Evolutionary conservation across 2,888 invertebrate species (phyloP).

Genomic region (Incurvaria masculella): DNA sequence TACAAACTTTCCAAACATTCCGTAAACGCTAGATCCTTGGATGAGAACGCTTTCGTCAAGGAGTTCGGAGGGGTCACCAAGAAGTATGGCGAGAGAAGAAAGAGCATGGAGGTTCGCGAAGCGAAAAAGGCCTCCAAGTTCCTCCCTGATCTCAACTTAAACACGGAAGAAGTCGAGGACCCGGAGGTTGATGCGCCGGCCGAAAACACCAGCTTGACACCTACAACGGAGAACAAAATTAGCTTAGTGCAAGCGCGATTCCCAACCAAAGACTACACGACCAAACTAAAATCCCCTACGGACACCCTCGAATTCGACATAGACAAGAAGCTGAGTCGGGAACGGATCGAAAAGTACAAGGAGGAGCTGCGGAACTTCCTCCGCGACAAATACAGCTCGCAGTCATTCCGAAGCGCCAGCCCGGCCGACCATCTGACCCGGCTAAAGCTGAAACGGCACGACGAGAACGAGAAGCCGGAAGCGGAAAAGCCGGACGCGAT

Average conservation of each 20-base stretch:
- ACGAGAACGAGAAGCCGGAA: slow-evolving; percentile 10
- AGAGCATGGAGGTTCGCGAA: slow-evolving; percentile 61
- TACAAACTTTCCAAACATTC: slow-evolving; percentile 58
- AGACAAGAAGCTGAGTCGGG: slow-evolving; percentile 65
- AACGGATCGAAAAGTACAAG: slow-evolving; percentile 87
- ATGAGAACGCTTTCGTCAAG: slow-evolving; percentile 70
- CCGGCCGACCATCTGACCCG: slow-evolving; percentile 48
- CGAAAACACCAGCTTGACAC: slow-evolving; percentile 44
- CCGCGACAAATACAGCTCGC: slow-evolving; percentile 82
- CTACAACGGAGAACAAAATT: slow-evolving; percentile 61
- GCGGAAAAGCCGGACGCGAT: slow-evolving; percentile 18
- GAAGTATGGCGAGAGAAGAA: slow-evolving; percentile 41
- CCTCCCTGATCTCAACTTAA: slow-evolving; percentile 42
- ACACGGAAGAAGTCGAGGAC: slow-evolving; percentile 29
- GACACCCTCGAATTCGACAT: slow-evolving; percentile 34
- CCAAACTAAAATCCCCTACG: slow-evolving; percentile 34
- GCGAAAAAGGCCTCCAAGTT: slow-evolving; percentile 58
- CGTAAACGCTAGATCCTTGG: slow-evolving; percentile 64
- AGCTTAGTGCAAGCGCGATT: slow-evolving; percentile 52
- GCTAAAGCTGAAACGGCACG: slow-evolving; percentile 37
- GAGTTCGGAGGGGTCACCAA: slow-evolving; percentile 55
- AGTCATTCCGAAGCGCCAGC: slow-evolving; percentile 67
- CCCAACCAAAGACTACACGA: slow-evolving; percentile 28
- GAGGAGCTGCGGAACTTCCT: slow-evolving; percentile 83
- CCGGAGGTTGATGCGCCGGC: slow-evolving; percentile 17